A percentile compares a stretch with the other conserved stretches of the same genome.
Evolutionary conservation across 2,113 vertebrate species (phyloP).

Genomic region (Halichoerus grypus): DNA sequence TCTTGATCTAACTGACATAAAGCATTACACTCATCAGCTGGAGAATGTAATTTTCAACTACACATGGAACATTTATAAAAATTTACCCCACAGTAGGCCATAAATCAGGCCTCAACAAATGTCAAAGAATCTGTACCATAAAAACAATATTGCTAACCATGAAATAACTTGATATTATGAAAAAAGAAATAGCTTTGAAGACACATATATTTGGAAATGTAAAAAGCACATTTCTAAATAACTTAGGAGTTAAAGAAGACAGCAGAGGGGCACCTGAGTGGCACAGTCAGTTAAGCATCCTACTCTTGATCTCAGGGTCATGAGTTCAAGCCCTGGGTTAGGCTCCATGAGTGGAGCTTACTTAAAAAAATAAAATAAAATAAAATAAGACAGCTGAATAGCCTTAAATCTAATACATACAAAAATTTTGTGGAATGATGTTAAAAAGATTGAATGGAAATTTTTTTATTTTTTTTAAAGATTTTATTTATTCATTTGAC

Average conservation of each 20-base stretch:
- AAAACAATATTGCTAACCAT: neutral
- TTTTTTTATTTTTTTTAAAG: too few relatives aligned
- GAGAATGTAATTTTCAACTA: neutral
- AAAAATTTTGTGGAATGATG: neutral
- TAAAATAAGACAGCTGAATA: neutral
- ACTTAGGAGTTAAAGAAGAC: neutral
- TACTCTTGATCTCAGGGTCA: neutral
- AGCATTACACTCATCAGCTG: neutral
- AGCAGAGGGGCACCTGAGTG: neutral
- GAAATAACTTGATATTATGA: neutral
- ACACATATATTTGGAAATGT: neutral
- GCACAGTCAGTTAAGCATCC: neutral
- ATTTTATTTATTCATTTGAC: too few relatives aligned
- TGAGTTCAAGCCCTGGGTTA: neutral
- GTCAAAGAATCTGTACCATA: neutral
- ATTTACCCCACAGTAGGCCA: neutral
- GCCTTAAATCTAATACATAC: neutral
- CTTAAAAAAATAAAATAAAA: neutral
- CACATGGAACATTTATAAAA: neutral
- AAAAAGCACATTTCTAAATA: neutral
- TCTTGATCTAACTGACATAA: neutral
- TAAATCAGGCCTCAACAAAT: neutral
- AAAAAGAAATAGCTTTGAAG: neutral
- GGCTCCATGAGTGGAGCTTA: neutral
- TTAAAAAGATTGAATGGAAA: neutral